These are phyloP conservation scores for Eurystomus glaucurus DNA, from an alignment of 2,797 vertebrate species.

Conservation along the genomic window DNA sequence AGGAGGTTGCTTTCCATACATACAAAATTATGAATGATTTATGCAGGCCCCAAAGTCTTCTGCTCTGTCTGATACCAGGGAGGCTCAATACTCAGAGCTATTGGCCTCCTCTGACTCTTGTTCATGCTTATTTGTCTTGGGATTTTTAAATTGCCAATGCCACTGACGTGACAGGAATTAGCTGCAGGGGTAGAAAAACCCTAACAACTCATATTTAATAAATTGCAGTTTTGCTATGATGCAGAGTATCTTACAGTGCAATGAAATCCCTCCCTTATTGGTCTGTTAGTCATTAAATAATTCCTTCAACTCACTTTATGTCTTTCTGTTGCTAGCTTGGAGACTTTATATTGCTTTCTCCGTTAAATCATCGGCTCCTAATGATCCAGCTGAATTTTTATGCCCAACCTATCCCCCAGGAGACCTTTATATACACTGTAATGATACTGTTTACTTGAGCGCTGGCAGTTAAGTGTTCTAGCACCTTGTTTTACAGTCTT, in stretches of 20 bases:
- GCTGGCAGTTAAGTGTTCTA: conserved; percentile 48
- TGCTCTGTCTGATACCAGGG: not conserved
- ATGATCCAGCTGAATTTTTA: conserved; percentile 74
- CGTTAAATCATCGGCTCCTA: conserved; percentile 65
- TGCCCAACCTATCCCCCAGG: conserved; percentile 39
- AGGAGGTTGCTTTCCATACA: not conserved
- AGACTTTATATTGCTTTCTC: conserved; percentile 61
- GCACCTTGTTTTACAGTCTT: conserved; percentile 40
- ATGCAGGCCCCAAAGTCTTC: not conserved
- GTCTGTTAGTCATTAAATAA: conserved; percentile 70
- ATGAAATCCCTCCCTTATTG: conserved; percentile 48
- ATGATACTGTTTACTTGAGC: conserved; percentile 54
- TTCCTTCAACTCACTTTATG: conserved; percentile 62
- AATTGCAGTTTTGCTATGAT: conserved; percentile 15
- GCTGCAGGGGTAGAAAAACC: not conserved
- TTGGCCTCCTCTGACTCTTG: not conserved
- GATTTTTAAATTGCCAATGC: not conserved
- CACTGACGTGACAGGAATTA: not conserved
- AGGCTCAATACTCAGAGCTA: not conserved
- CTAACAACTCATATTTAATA: not conserved
- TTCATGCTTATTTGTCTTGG: not conserved
- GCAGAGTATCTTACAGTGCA: not conserved
- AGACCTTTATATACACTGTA: conserved; percentile 54
- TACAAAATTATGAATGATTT: not conserved
- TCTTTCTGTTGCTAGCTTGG: conserved; percentile 58